Conservation (phyloP, 2,797 vertebrate genomes). For the Champsocephalus esox region DNA sequence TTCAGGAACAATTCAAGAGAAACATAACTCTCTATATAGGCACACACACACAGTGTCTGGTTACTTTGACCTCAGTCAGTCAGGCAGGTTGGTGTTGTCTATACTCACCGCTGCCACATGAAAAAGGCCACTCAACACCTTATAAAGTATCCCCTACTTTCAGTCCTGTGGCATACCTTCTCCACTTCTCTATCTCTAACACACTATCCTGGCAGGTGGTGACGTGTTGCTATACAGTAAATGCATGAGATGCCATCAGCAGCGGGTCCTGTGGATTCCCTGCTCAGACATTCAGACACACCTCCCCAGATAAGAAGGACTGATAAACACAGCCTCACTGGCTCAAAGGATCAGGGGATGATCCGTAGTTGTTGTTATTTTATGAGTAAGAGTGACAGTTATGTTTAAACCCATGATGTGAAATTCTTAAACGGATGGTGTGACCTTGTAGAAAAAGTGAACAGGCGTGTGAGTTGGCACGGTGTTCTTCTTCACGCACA, state of each 20-base stretch:
- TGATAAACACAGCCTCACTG: conserved; percentile 21
- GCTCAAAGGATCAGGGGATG: conserved; percentile 18
- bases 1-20: conserved; percentile 43
- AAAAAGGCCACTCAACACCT: conserved; percentile 45
- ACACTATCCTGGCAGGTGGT: conserved; percentile 47
- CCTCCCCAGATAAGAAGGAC: conserved; percentile 20
- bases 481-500: conserved; percentile 11
- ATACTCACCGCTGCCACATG: conserved; percentile 42
- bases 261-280: conserved; percentile 25
- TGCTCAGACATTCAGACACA: conserved; percentile 34
- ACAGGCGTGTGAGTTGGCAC: background rate
- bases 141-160: conserved; percentile 20
- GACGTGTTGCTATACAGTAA: conserved; percentile 42
- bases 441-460: conserved; percentile 5
- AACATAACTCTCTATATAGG: conserved; percentile 13
- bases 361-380: conserved; percentile 1
- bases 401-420: conserved; percentile 11
- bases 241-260: conserved; percentile 48
- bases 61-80: conserved; percentile 29
- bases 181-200: conserved; percentile 11
- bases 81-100: conserved; percentile 25
- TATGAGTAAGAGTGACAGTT: conserved; percentile 9
- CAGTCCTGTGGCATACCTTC: conserved; percentile 28
- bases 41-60: conserved; percentile 1
- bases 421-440: background rate